A percentile compares a stretch with the other conserved stretches of the same genome.
phyloP scores from a whole-genome alignment of 1,140 invertebrate genomes.

The Eubasilissa regina region DNA sequence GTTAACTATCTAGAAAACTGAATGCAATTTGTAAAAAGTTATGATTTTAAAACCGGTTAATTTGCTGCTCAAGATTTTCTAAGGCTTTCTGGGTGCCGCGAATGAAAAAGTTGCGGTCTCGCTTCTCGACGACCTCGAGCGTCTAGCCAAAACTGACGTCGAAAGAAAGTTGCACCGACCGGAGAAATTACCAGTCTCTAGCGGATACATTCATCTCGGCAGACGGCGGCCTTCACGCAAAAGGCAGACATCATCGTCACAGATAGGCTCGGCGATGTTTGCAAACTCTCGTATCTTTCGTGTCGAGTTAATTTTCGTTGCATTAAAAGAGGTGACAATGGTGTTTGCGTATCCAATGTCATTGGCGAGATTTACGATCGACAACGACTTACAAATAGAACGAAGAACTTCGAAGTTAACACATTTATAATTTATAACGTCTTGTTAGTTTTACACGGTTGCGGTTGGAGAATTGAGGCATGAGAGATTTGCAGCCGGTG shows the following conservation, averaged over 20 bases:
- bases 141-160: slow-evolving; percentile 28
- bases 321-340: background rate
- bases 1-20: no score
- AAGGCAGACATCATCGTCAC: background rate
- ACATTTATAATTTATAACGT: background rate
- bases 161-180: slow-evolving; percentile 30
- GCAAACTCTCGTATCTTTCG: background rate
- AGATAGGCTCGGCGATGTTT: background rate
- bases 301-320: background rate
- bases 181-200: slow-evolving; percentile 31
- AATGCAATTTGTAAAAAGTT: no score
- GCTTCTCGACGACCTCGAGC: background rate
- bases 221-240: background rate
- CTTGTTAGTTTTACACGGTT: background rate
- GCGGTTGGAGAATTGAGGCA: background rate
- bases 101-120: background rate
- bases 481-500: background rate
- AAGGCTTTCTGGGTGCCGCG: background rate
- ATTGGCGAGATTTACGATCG: slow-evolving; percentile 6
- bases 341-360: background rate
- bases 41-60: no score
- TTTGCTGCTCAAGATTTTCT: no score
- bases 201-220: background rate
- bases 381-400: background rate
- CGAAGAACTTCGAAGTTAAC: background rate